phyloP scores from a whole-genome alignment of 2,888 invertebrate species.

The Eledone cirrhosa region DNA sequence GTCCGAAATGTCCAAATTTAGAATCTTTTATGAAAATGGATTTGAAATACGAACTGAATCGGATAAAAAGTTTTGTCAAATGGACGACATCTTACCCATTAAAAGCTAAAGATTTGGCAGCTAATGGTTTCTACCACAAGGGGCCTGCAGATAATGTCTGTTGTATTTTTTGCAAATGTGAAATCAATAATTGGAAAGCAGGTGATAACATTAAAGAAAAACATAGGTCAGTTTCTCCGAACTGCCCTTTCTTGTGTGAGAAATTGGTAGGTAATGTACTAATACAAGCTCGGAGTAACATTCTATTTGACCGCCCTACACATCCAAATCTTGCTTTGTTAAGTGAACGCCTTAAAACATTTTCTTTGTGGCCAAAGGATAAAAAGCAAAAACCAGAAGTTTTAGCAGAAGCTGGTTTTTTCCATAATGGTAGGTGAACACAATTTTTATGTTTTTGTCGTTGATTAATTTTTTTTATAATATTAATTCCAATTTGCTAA shows the following conservation, averaged over 20 bases:
- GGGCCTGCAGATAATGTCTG: constrained; percentile 84
- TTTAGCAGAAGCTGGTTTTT: constrained; percentile 90
- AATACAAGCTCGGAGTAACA: constrained; percentile 35
- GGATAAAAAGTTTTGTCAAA: constrained; percentile 46
- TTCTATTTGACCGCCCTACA: constrained; percentile 46
- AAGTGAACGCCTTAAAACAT: constrained; percentile 47
- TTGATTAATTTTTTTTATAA: too few relatives aligned
- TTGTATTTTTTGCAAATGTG: constrained; percentile 93
- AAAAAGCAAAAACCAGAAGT: constrained; percentile 82
- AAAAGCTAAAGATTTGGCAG: constrained; percentile 73
- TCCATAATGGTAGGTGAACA: constrained; percentile 77
- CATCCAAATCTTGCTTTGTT: constrained; percentile 51
- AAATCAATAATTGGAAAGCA: constrained; percentile 90
- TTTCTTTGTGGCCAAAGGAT: constrained; percentile 77
- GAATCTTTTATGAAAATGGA: not conserved
- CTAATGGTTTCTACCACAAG: constrained; percentile 88
- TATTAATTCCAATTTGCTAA: too few relatives aligned
- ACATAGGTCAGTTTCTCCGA: constrained; percentile 88
- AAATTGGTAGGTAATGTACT: constrained; percentile 48
- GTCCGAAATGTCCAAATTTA: constrained; percentile 75
- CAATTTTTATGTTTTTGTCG: not conserved
- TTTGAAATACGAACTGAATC: constrained; percentile 44
- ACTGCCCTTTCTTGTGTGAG: constrained; percentile 77
- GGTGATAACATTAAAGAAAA: constrained; percentile 91
- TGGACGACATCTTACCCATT: constrained; percentile 44